Percentiles rank a stretch among this genome's conserved stretches.
phyloP scores from a whole-genome alignment of 2,113 vertebrate genomes.

The Dendrocopos noguchii region DNA sequence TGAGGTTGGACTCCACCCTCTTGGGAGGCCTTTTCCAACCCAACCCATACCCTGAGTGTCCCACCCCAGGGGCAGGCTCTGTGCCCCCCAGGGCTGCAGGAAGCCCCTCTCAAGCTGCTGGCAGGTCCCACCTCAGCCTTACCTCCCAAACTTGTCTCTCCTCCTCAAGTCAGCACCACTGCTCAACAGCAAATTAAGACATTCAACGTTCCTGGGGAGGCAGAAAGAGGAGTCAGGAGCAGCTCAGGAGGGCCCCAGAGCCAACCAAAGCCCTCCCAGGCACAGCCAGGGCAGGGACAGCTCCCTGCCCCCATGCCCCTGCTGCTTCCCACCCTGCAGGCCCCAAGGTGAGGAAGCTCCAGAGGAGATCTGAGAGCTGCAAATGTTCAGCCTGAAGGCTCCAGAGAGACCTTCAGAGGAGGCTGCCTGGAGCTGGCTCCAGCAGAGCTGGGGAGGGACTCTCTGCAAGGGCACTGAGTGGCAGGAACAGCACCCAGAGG shows the following conservation, averaged over 20 bases:
- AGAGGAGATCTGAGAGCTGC: too few species aligned
- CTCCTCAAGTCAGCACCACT: conserved; percentile 87
- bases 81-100: background rate
- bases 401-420: too few species aligned
- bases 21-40: too few species aligned
- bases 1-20: too few species aligned
- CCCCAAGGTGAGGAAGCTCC: too few species aligned
- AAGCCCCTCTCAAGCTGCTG: background rate
- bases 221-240: background rate
- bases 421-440: too few species aligned
- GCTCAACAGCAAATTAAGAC: conserved; percentile 93
- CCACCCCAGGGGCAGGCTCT: background rate
- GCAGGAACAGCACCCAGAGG: background rate
- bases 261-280: background rate
- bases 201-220: conserved; percentile 88
- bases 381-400: too few species aligned
- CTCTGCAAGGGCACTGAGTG: too few species aligned
- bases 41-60: too few species aligned
- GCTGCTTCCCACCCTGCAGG: too few species aligned
- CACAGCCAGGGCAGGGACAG: background rate
- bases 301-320: too few species aligned
- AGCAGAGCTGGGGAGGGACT: too few species aligned
- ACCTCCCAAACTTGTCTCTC: conserved; percentile 93
- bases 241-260: background rate
- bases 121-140: background rate